Base-by-base conservation (phyloP, 1,140 invertebrate species). In the Platorchestia sp. region DNA sequence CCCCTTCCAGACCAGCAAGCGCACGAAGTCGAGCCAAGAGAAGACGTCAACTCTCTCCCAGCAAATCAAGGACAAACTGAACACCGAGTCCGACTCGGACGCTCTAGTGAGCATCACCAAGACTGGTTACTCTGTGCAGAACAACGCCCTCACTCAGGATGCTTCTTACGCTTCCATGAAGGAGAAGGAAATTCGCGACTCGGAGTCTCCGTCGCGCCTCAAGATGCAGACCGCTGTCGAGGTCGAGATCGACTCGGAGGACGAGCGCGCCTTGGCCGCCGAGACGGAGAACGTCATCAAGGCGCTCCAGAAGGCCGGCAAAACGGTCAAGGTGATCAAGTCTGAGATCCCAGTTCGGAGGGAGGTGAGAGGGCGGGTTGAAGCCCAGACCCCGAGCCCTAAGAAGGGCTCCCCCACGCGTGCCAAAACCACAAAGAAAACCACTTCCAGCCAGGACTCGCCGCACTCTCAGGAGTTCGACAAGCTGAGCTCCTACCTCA, bases 151-250 rank as follows among this genome's bases (percentile, higher is more conserved):
- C 96, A 97, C 97, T 43, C 98, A 98, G 97, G 98, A 98, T 97
- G 91, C 43, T 47, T 98, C 98, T 96, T 98, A 98, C 97, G 97
- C 98, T 96, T 98, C 98, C 93, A 97, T 98, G 97, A 98, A 98
- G 97, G 98, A 97, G 93, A 98, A 98, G 97, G 98, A 98, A 97
- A 98, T 98, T 42, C 97, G 98, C 89, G 98, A 98, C 97, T 98
- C 98, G 10, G 98, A 98, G 97, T 98, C 98, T 47, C 98, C 98
- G 6, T 98, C 98, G 40, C 97, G 98, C 96, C 97, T 97, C 89
- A 96, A 97, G 95, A 97, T 95, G 40, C 97, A 97, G 96, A 95
- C 95, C 10, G 95, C 87, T 47, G 91, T 41, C 42, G 95, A 96
- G 36, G 95, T 95, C 10, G 95, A 95, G 86, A 90, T 96, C 41